Conservation (phyloP, 2,797 vertebrate species). For the Eupleurogrammus muticus region DNA sequence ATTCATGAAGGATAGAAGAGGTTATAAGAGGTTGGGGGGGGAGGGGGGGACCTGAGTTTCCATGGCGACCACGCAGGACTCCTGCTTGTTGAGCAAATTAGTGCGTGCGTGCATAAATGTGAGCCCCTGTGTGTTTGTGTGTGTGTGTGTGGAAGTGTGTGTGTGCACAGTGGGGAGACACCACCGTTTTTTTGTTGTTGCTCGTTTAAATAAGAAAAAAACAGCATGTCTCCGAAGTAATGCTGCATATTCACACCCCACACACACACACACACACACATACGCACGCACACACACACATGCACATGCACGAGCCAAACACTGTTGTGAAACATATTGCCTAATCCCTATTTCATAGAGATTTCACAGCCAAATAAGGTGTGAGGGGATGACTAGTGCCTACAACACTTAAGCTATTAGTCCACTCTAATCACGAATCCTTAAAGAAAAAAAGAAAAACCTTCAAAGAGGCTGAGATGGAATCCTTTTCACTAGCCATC, state of each 20-base stretch:
- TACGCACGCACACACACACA: constrained; percentile 29
- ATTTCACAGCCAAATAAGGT: constrained; percentile 51
- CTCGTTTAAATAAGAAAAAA: constrained; percentile 36
- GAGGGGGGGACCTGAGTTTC: constrained; percentile 64
- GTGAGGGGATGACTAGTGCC: constrained; percentile 24
- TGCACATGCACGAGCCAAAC: no score
- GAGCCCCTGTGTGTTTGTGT: constrained; percentile 9
- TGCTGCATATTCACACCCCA: constrained; percentile 13
- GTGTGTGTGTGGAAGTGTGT: constrained; percentile 31
- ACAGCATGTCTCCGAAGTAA: neutral
- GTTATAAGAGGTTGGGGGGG: constrained; percentile 39
- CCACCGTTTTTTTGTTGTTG: constrained; percentile 26
- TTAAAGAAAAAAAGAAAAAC: neutral
- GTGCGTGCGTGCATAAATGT: constrained; percentile 19
- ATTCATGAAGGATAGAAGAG: constrained; percentile 68
- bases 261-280: constrained; percentile 32
- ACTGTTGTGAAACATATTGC: constrained; percentile 54
- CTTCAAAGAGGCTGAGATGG: constrained; percentile 3
- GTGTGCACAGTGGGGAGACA: constrained; percentile 61
- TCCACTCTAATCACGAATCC: constrained; percentile 1
- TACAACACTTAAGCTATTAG: constrained; percentile 22
- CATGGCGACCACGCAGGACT: constrained; percentile 80
- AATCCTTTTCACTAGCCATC: constrained; percentile 2
- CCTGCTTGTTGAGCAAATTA: constrained; percentile 58
- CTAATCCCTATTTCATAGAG: constrained; percentile 28